A percentile compares a stretch with the other conserved stretches of the same genome.
Conservation (phyloP, 2,797 vertebrate species). For the Anniella stebbinsi region DNA sequence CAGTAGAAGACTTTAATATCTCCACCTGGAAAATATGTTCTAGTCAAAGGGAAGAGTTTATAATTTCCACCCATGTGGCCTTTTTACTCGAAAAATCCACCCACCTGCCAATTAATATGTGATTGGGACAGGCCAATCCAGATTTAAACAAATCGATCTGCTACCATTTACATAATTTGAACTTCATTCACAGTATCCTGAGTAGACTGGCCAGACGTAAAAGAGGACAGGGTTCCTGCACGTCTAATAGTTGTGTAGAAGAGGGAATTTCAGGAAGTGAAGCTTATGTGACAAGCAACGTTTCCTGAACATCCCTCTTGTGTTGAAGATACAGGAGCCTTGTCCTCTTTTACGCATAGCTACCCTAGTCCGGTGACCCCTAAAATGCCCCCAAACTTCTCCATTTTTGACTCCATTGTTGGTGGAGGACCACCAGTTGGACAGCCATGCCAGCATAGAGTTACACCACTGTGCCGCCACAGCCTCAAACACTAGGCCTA, state of each 20-base stretch:
- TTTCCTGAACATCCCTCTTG: too few relatives aligned
- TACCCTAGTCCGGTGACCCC: not conserved
- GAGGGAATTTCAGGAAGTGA: not conserved
- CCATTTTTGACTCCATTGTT: not conserved
- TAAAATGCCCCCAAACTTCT: too few relatives aligned
- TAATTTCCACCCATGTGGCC: not conserved
- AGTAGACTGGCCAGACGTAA: too few relatives aligned
- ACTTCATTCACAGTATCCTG: not conserved
- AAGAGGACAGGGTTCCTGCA: too few relatives aligned
- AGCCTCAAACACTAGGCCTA: too few relatives aligned
- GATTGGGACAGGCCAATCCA: not conserved
- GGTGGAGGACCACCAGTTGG: not conserved
- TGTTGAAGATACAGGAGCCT: not conserved
- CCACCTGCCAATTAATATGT: not conserved
- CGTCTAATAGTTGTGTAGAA: too few relatives aligned
- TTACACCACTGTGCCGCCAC: too few relatives aligned
- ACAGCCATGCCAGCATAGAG: not conserved
- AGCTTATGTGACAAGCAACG: too few relatives aligned
- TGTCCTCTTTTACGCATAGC: not conserved
- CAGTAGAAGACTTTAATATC: not conserved
- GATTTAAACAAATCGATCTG: not conserved
- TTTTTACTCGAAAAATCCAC: not conserved
- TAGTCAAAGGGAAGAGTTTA: not conserved
- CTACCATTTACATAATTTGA: not conserved
- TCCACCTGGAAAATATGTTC: not conserved